Percentiles rank a stretch among this genome's conserved stretches.
Evolutionary conservation across 1,140 invertebrate species (phyloP).

Genomic region (fruit fly (Drosophila melanogaster)): DNA sequence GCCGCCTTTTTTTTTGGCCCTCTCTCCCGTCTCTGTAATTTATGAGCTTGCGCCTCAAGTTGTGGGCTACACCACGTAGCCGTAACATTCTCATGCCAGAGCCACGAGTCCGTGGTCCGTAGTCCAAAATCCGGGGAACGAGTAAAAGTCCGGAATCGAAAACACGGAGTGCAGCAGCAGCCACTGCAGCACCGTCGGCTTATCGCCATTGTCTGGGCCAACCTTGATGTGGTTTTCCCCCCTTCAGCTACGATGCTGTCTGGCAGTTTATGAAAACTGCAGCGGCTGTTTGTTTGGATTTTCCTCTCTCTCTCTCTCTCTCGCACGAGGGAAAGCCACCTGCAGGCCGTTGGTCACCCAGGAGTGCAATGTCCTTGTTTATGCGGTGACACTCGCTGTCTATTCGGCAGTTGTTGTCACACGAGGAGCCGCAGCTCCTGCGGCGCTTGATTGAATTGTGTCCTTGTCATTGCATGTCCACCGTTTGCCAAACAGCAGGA

Average conservation of each 20-base stretch:
- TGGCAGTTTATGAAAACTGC: slow-evolving; percentile 79
- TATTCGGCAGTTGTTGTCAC: background rate
- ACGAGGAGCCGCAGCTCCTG: slow-evolving; percentile 27
- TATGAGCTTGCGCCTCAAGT: slow-evolving; percentile 81
- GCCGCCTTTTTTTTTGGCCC: slow-evolving; percentile 38
- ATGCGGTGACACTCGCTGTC: slow-evolving; percentile 63
- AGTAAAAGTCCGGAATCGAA: slow-evolving; percentile 10
- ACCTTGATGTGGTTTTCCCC: slow-evolving; percentile 28
- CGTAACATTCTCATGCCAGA: slow-evolving; percentile 28
- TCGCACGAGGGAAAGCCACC: slow-evolving; percentile 8
- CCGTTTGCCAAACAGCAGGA: background rate
- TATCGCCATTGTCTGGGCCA: slow-evolving; percentile 73
- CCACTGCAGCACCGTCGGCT: slow-evolving; percentile 59
- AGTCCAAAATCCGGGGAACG: background rate
- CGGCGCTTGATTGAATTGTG: slow-evolving; percentile 78
- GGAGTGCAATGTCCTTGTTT: slow-evolving; percentile 82
- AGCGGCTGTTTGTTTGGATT: slow-evolving; percentile 62
- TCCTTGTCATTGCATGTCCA: slow-evolving; percentile 70
- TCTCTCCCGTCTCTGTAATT: slow-evolving; percentile 53
- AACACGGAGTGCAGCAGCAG: slow-evolving; percentile 17
- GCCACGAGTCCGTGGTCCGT: background rate
- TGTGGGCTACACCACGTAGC: slow-evolving; percentile 64
- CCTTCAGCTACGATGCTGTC: slow-evolving; percentile 36
- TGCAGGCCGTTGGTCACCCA: slow-evolving; percentile 42
- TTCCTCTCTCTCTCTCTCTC: slow-evolving; percentile 3